Conservation (phyloP, 2,888 invertebrate species). For the Papilio elwesi region DNA sequence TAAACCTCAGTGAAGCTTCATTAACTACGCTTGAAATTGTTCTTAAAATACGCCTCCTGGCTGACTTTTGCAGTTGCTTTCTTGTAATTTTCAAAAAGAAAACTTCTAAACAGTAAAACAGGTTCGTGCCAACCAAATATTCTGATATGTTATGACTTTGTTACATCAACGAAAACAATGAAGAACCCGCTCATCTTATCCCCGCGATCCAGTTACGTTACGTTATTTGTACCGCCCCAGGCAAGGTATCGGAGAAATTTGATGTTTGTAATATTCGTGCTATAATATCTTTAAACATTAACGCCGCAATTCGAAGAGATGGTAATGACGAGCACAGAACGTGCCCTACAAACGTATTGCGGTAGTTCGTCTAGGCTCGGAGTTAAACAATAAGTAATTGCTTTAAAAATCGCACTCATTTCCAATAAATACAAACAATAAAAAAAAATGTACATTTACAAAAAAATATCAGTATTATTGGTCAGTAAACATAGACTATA, state of each 20-base stretch:
- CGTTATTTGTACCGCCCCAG: neutral
- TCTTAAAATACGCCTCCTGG: too few relatives aligned
- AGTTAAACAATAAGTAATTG: too few relatives aligned
- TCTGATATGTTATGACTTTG: neutral
- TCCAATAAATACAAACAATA: too few relatives aligned
- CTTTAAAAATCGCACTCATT: too few relatives aligned
- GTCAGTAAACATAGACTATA: too few relatives aligned
- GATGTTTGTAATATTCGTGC: neutral
- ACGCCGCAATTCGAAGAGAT: neutral
- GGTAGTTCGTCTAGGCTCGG: too few relatives aligned
- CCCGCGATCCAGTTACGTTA: neutral
- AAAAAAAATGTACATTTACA: too few relatives aligned
- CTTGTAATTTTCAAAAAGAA: too few relatives aligned
- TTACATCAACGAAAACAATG: neutral
- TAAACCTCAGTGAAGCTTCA: too few relatives aligned
- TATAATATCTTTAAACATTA: slow-evolving; percentile 1
- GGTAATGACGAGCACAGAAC: neutral
- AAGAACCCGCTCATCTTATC: slow-evolving; percentile 40
- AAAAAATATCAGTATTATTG: too few relatives aligned
- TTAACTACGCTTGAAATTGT: too few relatives aligned
- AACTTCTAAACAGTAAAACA: neutral
- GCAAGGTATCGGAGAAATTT: neutral
- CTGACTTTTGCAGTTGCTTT: too few relatives aligned
- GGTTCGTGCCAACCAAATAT: neutral
- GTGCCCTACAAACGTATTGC: neutral